Percentiles rank a stretch among this genome's conserved stretches.
phyloP scores from a whole-genome alignment of 2,888 invertebrate genomes.

The Amiota minor region DNA sequence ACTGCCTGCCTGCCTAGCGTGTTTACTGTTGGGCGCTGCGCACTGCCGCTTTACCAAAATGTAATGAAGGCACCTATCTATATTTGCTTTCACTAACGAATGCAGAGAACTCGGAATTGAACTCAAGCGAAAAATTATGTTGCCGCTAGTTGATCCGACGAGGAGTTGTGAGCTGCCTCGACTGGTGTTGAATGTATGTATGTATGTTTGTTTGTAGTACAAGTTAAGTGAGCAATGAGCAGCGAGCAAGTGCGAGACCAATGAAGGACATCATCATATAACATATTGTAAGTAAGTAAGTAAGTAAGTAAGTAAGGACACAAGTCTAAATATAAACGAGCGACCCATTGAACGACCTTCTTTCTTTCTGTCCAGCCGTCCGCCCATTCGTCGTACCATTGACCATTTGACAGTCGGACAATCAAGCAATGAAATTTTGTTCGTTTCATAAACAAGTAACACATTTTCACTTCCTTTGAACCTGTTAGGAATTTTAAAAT shows the following conservation, averaged over 20 bases:
- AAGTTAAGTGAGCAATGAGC: background rate
- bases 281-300: no score
- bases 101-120: constrained; percentile 58
- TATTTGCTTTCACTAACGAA: constrained; percentile 66
- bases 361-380: no score
- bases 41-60: constrained; percentile 33
- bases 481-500: constrained; percentile 66
- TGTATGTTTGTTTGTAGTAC: background rate
- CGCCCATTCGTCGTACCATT: no score
- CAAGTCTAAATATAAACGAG: no score
- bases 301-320: no score
- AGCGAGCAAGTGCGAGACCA: background rate
- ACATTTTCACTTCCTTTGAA: constrained; percentile 67
- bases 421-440: constrained; percentile 65
- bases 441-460: constrained; percentile 63
- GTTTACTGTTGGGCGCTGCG: constrained; percentile 1
- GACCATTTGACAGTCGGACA: background rate
- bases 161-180: background rate
- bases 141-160: constrained; percentile 52
- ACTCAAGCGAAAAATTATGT: constrained; percentile 67
- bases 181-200: background rate
- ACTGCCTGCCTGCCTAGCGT: background rate
- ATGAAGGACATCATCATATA: background rate
- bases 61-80: constrained; percentile 39
- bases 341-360: no score